Base-by-base conservation (phyloP, 2,797 vertebrate genomes). In the Neomorphus geoffroyi region DNA sequence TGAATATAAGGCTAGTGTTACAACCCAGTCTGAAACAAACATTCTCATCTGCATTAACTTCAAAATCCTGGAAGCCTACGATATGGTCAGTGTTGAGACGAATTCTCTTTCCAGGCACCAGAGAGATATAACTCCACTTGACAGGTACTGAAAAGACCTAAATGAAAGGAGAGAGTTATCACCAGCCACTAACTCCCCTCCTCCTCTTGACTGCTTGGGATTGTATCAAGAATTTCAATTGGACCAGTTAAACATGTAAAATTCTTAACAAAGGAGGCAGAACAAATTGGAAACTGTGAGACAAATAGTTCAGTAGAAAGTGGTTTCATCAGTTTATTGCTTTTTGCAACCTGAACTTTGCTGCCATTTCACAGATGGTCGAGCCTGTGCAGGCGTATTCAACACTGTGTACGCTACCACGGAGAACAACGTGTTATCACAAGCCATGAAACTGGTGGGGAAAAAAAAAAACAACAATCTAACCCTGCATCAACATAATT, bases 281-380 rank as follows among this genome's bases (percentile, higher is more conserved):
- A 93, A 93, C 24, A 96, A 92, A 90, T 1, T 8, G 33, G 84
- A 94, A 72, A 86, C 39, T 18, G 43, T 46, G 67, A 7, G 4
- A 88, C 74, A 78, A 92, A 48, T 14, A 32, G 4, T 1, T 73
- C 56, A 73, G 64, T 83, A 89, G 46, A 87, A 96, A 95, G 89
- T 91, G 90, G 84, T 87, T 93, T 81, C 73, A 81, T 80, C 91
- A 79, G 45, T 94, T 96, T 95, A 94, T 96, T 96, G 90, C 89
- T 96, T 85, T 88, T 69, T 71, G 69, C 91, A 93, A 67, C 37
- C 32, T 46, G 35, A 86, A 69, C 80, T 80, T 33, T 54, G 72
- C 74, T 92, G 84, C 82, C 53, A 41, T 32, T 81, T 73, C 39
- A 89, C 0, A 0, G 70, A 69, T 33, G 69, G 43, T n/a, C 0